These are phyloP conservation scores for Lypha dubia DNA, from an alignment of 2,888 invertebrate species.

Conservation along the genomic window DNA sequence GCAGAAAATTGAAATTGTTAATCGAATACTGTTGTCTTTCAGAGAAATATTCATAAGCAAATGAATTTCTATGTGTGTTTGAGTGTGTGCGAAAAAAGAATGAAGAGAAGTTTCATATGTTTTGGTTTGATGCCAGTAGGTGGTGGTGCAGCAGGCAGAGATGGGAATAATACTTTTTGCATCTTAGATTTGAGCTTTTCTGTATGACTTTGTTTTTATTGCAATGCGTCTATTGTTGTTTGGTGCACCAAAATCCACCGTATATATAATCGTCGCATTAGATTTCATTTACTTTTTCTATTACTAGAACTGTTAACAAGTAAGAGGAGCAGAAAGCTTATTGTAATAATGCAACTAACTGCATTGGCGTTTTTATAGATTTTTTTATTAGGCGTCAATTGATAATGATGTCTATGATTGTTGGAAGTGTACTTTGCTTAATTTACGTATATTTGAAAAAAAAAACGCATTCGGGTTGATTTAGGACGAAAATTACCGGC, in stretches of 20 bases:
- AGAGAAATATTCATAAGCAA: constrained; percentile 34
- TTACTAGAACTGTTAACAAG: not conserved
- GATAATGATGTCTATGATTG: constrained; percentile 47
- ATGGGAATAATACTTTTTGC: not conserved
- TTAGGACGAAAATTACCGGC: too few relatives aligned
- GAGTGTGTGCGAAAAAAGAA: not conserved
- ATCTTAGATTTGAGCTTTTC: constrained; percentile 8
- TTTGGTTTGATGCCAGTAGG: not conserved
- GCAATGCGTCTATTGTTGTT: not conserved
- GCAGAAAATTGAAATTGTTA: constrained; percentile 74
- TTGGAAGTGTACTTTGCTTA: too few relatives aligned
- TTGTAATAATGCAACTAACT: constrained; percentile 37
- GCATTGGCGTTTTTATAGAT: constrained; percentile 28
- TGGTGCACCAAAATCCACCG: constrained; percentile 41
- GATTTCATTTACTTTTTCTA: constrained; percentile 39
- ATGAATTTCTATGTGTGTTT: constrained; percentile 25
- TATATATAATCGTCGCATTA: not conserved
- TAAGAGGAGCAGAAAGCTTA: not conserved
- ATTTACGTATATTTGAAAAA: too few relatives aligned
- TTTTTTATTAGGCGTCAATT: constrained; percentile 65
- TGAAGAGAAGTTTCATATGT: not conserved
- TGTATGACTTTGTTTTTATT: constrained; percentile 39
- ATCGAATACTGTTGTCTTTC: constrained; percentile 71
- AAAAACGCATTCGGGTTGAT: too few relatives aligned
- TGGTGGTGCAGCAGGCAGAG: not conserved